Evolutionary conservation across 2,113 vertebrate species (phyloP).

Genomic region (Chelonoidis abingdonii): DNA sequence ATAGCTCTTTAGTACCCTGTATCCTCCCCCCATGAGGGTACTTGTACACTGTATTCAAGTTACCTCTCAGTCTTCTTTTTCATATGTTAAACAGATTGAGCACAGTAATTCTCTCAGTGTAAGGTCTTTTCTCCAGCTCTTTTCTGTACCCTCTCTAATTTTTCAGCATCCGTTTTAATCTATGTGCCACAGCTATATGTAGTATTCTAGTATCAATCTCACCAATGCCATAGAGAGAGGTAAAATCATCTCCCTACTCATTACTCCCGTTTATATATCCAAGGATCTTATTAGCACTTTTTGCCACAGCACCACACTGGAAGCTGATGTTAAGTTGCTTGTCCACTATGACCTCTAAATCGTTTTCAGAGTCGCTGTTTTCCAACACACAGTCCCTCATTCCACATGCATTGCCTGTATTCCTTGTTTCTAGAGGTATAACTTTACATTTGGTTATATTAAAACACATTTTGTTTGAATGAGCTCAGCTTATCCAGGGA

Average conservation of each 20-base stretch:
- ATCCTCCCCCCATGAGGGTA: background rate
- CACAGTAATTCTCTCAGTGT: background rate
- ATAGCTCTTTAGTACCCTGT: background rate
- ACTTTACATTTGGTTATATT: background rate
- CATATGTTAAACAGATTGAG: background rate
- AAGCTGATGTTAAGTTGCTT: background rate
- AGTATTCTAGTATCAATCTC: background rate
- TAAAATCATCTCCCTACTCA: background rate
- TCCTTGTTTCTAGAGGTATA: background rate
- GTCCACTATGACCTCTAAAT: fast-evolving
- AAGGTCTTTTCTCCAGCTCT: background rate
- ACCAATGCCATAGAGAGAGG: background rate
- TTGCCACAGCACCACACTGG: background rate
- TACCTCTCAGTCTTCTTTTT: background rate
- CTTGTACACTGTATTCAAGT: background rate
- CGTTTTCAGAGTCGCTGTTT: background rate
- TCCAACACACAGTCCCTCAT: background rate
- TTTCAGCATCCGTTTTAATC: background rate
- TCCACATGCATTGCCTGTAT: background rate
- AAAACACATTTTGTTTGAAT: background rate
- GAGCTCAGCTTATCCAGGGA: background rate
- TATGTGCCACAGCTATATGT: background rate
- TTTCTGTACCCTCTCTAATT: background rate
- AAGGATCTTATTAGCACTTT: background rate
- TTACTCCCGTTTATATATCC: background rate